These are phyloP conservation scores for Electrona antarctica DNA, from an alignment of 2,113 vertebrate species.

Conservation along the genomic window DNA sequence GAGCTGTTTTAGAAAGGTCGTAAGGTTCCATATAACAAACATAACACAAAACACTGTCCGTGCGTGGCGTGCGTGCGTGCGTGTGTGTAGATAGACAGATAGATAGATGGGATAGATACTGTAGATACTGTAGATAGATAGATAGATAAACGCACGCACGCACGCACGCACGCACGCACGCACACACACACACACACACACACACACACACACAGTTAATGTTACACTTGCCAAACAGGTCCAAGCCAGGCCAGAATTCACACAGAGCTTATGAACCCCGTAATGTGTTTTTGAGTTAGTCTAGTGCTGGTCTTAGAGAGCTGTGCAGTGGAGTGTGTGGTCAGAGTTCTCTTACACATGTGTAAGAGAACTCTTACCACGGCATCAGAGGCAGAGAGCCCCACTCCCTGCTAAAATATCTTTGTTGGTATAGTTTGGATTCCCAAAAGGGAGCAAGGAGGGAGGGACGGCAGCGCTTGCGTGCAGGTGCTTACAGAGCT, in stretches of 20 bases:
- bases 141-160: no score
- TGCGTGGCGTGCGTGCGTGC: no score
- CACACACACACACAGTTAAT: conserved; percentile 10
- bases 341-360: conserved; percentile 34
- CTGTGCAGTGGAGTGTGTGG: conserved; percentile 40
- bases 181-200: conserved; percentile 16
- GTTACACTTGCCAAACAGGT: not conserved
- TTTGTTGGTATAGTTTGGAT: conserved; percentile 53
- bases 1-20: conserved; percentile 40
- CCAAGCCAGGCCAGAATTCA: not conserved
- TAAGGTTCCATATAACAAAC: conserved; percentile 36
- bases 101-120: no score
- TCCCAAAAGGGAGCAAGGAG: conserved; percentile 43
- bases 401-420: conserved; percentile 58
- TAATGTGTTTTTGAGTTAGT: conserved; percentile 32
- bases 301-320: conserved; percentile 31
- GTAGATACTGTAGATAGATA: no score
- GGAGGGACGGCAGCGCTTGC: conserved; percentile 32
- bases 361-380: conserved; percentile 49
- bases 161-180: not conserved
- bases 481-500: conserved; percentile 69
- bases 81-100: no score
- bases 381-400: conserved; percentile 41
- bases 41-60: conserved; percentile 3
- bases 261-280: conserved; percentile 3